These are phyloP conservation scores for Meloidogyne chitwoodi DNA, from an alignment of 1,140 invertebrate genomes.

Conservation along the genomic window DNA sequence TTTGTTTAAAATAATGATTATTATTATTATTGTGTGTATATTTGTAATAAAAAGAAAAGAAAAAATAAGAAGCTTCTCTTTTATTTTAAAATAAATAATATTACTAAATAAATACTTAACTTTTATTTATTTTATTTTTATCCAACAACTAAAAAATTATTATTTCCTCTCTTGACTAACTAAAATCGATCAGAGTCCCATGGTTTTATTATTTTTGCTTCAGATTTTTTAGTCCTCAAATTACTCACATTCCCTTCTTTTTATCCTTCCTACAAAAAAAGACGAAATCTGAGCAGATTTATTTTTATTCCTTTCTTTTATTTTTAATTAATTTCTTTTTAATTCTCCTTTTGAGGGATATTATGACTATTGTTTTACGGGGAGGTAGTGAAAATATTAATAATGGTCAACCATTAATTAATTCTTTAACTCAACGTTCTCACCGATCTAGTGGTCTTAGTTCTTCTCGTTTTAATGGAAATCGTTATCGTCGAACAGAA, in stretches of 20 bases:
- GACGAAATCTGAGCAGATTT: neutral
- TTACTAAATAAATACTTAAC: neutral
- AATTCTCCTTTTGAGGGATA: neutral
- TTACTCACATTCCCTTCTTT: neutral
- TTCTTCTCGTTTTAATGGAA: neutral
- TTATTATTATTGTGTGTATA: neutral
- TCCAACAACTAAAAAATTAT: no score
- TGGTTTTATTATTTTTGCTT: neutral
- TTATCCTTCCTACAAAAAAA: neutral
- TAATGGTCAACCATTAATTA: conserved; percentile 1
- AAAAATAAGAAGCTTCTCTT: no score
- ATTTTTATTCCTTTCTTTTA: neutral
- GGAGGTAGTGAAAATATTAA: neutral
- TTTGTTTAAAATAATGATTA: conserved; percentile 2
- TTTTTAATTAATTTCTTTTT: neutral
- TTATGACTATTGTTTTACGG: conserved; percentile 30
- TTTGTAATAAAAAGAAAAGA: no score
- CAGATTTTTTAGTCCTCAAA: neutral
- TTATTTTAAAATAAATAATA: no score
- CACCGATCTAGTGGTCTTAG: conserved; percentile 9
- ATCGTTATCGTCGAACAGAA: neutral
- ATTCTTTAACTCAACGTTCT: conserved; percentile 12
- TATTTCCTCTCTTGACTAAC: neutral
- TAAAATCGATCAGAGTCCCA: neutral
- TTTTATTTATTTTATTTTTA: conserved; percentile 1